phyloP scores from a whole-genome alignment of 2,888 invertebrate species.

The Eumacrocentrus americanus region DNA sequence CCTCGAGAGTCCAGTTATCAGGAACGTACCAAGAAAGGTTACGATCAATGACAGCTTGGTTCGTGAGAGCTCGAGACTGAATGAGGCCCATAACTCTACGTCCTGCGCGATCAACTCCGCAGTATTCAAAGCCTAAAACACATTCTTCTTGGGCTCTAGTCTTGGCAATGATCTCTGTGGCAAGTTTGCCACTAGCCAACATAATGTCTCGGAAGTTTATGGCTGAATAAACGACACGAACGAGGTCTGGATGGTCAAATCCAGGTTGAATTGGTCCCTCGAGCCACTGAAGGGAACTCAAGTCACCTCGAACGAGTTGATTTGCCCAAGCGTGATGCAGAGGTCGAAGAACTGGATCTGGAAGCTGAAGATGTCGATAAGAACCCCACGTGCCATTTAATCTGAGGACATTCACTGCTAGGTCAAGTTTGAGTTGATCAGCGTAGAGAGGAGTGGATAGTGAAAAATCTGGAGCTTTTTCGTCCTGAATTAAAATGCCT shows the following conservation, averaged over 20 bases:
- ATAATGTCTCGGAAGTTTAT: conserved; percentile 95
- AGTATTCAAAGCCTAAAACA: conserved; percentile 73
- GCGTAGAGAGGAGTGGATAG: conserved; percentile 70
- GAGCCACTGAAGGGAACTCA: conserved; percentile 85
- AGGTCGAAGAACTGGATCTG: conserved; percentile 61
- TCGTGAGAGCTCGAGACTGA: conserved; percentile 61
- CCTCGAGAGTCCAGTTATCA: conserved; percentile 67
- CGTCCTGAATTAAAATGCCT: conserved; percentile 68
- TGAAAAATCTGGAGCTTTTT: conserved; percentile 71
- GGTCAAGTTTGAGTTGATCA: conserved; percentile 72
- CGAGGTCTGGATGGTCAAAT: conserved; percentile 47
- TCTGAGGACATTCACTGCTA: conserved; percentile 77
- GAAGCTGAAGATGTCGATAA: conserved; percentile 78
- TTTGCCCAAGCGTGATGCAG: conserved; percentile 79
- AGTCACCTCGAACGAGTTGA: conserved; percentile 80
- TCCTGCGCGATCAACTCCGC: conserved; percentile 65
- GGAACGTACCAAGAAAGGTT: conserved; percentile 66
- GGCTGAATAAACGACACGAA: conserved; percentile 75
- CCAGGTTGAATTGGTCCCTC: conserved; percentile 67
- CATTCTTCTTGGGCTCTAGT: conserved; percentile 70
- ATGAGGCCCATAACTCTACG: conserved; percentile 62
- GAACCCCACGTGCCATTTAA: conserved; percentile 73
- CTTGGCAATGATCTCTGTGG: conserved; percentile 78
- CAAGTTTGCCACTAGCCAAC: conserved; percentile 89
- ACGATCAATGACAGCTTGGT: conserved; percentile 63